A percentile compares a stretch with the other conserved stretches of the same genome.
Evolutionary conservation across 2,797 vertebrate genomes (phyloP).

Genomic region (Ceyx erithaca): DNA sequence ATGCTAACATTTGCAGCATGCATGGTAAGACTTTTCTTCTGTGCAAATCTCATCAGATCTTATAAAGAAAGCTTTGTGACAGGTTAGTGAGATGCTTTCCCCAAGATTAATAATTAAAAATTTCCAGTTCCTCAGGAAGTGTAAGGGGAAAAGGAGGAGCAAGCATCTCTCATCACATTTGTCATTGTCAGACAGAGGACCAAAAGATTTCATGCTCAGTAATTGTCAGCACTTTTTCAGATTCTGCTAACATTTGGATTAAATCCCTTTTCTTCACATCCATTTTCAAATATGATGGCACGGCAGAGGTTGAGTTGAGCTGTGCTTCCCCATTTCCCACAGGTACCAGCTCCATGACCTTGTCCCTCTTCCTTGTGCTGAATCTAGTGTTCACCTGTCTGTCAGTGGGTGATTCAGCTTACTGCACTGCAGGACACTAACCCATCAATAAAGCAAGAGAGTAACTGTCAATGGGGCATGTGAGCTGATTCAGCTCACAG

Average conservation of each 20-base stretch:
- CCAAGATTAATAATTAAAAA: background rate
- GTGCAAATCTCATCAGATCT: background rate
- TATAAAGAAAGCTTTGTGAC: background rate
- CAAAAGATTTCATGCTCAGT: background rate
- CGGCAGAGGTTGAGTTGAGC: background rate
- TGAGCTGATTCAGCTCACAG: conserved; percentile 17
- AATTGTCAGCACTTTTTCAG: background rate
- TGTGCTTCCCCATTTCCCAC: background rate
- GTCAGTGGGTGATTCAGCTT: background rate
- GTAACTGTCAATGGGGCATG: background rate
- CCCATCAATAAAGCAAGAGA: background rate
- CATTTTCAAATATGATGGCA: background rate
- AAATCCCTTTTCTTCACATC: background rate
- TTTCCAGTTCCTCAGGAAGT: background rate
- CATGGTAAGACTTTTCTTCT: background rate
- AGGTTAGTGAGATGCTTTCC: background rate
- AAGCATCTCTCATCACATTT: background rate
- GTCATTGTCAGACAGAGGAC: background rate
- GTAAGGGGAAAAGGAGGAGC: background rate
- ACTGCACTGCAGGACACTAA: background rate
- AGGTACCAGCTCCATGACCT: background rate
- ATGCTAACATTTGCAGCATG: background rate
- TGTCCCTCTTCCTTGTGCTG: background rate
- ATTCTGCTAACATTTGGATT: background rate
- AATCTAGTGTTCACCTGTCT: background rate